Conservation (phyloP, 1,140 invertebrate genomes). For the Polyergus mexicanus region DNA sequence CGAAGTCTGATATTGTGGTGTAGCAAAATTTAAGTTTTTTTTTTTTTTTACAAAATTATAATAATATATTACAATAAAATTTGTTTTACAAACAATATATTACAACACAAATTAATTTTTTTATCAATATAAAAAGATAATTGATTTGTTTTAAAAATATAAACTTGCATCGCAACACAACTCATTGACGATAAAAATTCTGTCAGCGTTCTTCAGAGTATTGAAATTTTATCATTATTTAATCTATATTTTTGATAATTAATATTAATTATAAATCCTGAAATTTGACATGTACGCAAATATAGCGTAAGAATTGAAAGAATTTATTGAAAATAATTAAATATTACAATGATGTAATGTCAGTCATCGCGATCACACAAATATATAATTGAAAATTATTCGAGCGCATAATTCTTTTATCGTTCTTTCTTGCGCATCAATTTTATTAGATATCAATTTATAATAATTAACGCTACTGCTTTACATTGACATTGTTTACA, state of each 20-base stretch:
- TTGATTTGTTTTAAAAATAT: neutral
- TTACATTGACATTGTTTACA: neutral
- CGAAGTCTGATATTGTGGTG: neutral
- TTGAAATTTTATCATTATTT: neutral
- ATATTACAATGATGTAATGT: neutral
- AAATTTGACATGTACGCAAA: neutral
- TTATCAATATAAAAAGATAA: too few relatives aligned
- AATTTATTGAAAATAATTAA: neutral
- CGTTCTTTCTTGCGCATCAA: neutral
- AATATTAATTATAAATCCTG: neutral
- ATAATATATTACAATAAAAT: neutral
- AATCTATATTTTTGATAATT: neutral
- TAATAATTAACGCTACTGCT: constrained; percentile 27
- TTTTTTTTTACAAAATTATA: neutral
- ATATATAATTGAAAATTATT: constrained; percentile 7
- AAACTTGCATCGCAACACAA: neutral
- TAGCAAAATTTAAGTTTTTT: neutral
- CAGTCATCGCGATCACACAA: neutral
- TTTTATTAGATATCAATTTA: constrained; percentile 4
- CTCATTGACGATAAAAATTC: neutral
- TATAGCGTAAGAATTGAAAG: neutral
- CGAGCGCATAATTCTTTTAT: neutral
- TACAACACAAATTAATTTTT: neutral
- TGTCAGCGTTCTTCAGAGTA: neutral
- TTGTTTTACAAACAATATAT: neutral